Base-by-base conservation (phyloP, 1,140 invertebrate genomes). In the Drosophila ohnishii region DNA sequence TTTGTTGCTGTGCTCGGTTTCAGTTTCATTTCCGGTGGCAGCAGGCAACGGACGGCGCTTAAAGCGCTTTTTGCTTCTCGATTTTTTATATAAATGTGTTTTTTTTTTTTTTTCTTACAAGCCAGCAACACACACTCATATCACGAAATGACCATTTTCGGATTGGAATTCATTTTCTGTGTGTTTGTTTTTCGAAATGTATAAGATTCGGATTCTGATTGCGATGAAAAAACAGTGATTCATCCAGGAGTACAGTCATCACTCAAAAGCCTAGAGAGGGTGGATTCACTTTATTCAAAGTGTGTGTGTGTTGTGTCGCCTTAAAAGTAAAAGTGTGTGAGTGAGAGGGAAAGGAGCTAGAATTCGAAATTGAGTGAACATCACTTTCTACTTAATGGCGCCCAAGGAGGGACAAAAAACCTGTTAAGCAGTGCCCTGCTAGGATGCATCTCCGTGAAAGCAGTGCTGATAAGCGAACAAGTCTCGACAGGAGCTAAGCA, bases 21-120 rank as follows among this genome's bases (percentile, higher is more conserved):
- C 75, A 78, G 78, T 87, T 87, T 87, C 75, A 87, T 87, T 87
- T 87, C 83, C 83, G 83, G 79, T 87, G 60, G 60, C 79, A 78
- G 60, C 79, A 78, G 78, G 78, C 67, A 81, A 71, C 64, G 67
- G 47, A 51, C 80, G 55, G 56, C 75, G 73, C 69, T 85, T 69
- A 82, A 60, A 74, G 64, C 60, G 77, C 39, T 55, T 71, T 59
- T 67, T 48, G 77, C 60, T 50, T 71, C 47, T 65, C 30, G 30
- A 53, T 50, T 53, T 69, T 65, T 51, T 32, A 9, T 59, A 2
- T 35, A 8, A 14, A 34, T 28, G 3, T 47, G 0, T 25, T 14
- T 25, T 25, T 8, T 47, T 37, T 74, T 61, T 67, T 65, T 61
- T 67, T 65, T 48, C 78, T 80, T 82, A 81, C 50, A 78, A 50